Conservation (phyloP, 2,113 vertebrate genomes). For the Pygoscelis adeliae region DNA sequence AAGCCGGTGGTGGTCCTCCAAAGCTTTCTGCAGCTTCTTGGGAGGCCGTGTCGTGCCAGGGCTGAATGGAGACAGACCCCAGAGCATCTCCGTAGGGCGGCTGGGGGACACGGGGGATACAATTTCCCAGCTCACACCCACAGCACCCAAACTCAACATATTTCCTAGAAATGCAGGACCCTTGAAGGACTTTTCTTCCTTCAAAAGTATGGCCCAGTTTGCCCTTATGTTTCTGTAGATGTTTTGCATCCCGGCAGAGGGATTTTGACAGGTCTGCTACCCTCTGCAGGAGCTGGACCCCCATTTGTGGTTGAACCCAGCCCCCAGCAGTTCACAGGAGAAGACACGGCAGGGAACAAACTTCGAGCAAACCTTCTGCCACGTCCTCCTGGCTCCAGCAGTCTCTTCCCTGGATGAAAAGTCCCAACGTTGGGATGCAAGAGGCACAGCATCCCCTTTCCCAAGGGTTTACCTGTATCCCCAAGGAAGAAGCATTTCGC, state of each 20-base stretch:
- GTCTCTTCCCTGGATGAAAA: not conserved
- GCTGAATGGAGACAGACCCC: not conserved
- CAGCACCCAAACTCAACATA: not conserved
- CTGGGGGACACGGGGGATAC: not conserved
- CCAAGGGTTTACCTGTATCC: not conserved
- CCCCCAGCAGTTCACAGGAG: not conserved
- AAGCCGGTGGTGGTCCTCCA: not conserved
- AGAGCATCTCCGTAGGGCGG: not conserved
- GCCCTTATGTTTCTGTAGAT: fast-evolving
- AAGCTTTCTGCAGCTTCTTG: not conserved
- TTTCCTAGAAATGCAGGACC: not conserved
- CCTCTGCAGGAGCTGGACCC: not conserved
- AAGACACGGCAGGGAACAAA: not conserved
- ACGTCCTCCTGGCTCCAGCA: not conserved
- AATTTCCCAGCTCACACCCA: not conserved
- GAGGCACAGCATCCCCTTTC: not conserved
- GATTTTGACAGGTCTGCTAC: not conserved
- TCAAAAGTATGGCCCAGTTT: not conserved
- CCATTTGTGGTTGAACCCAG: not conserved
- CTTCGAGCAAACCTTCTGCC: not conserved
- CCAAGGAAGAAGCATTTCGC: not conserved
- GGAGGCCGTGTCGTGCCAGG: not conserved
- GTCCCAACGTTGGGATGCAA: fast-evolving
- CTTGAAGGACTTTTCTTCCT: not conserved
- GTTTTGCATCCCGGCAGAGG: not conserved